Percentiles rank a stretch among this genome's conserved stretches.
phyloP scores from a whole-genome alignment of 2,113 vertebrate genomes.

The Myiopsitta monachus region DNA sequence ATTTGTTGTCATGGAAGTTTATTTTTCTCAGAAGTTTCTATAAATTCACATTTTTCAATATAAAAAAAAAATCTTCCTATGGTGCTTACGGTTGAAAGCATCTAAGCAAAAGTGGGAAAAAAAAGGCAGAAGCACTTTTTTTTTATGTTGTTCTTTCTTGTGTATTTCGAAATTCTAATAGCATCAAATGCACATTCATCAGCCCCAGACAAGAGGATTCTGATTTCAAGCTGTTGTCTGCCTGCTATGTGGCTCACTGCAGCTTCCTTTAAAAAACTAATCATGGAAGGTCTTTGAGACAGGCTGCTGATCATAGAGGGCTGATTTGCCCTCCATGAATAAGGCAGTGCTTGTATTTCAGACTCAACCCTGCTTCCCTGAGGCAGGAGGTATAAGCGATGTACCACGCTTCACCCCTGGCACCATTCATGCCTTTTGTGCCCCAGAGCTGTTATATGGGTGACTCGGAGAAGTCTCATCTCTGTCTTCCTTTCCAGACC shows the following conservation, averaged over 20 bases:
- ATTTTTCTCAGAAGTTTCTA: not conserved
- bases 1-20: not conserved
- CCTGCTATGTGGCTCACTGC: accelerated
- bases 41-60: not conserved
- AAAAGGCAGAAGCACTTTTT: not conserved
- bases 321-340: not conserved
- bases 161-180: not conserved
- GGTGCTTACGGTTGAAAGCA: not conserved
- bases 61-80: not conserved
- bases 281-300: accelerated
- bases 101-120: not conserved
- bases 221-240: not conserved
- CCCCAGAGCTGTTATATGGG: not conserved
- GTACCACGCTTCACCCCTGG: not conserved
- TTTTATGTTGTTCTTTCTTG: accelerated
- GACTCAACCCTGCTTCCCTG: not conserved
- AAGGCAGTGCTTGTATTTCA: not conserved
- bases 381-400: accelerated
- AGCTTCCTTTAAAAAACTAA: not conserved
- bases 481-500: not conserved
- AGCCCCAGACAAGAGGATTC: not conserved
- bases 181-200: not conserved
- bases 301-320: not conserved
- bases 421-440: accelerated
- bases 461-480: not conserved